Base-by-base conservation (phyloP, 2,113 vertebrate genomes). In the Dicentrarchus labrax region DNA sequence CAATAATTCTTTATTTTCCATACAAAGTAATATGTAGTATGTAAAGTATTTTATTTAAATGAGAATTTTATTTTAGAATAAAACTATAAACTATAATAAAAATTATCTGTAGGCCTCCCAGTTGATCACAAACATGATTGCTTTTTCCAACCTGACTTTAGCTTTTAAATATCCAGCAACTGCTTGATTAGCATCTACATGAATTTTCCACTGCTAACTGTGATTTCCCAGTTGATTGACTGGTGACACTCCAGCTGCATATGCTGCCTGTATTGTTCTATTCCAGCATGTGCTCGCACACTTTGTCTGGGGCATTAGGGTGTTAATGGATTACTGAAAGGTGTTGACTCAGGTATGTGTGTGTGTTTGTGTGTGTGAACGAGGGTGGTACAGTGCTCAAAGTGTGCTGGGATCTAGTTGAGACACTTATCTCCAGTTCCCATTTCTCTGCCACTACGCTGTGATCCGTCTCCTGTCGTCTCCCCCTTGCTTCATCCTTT, bases 291-390 rank as follows among this genome's bases (percentile, higher is more conserved):
- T 72, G 84, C 88, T 89, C 54, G 24, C 86, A 83, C 82, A 85
- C 89, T 80, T 89, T 88, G 93, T 93, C 92, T 91, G 85, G 92
- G 95, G 93, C 94, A 95, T 94, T 90, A 94, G 92, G 92, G 94
- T 94, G 94, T 96, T 95, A 96, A 88, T 90, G 93, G 95, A 94
- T 96, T 96, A 95, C 80, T 5, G 81, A 95, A 96, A 96, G 95
- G 88, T 96, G 96, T 95, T 93, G 84, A 97, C 95, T 97, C 96
- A 97, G 94, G 94, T 83, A 89, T 94, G 96, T 95, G 95, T 82
- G 89, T 94, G 96, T 95, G 38, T 1, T 2, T 30, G 59, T 61
- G 81, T 51, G 74, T 10, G 79, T 13, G 70, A 72, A 60, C 69
- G 76, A 82, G 84, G 68, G 76, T 78, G 84, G 77, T 60, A 77